phyloP scores from a whole-genome alignment of 2,113 vertebrate genomes.

The Tragelaphus strepsiceros region DNA sequence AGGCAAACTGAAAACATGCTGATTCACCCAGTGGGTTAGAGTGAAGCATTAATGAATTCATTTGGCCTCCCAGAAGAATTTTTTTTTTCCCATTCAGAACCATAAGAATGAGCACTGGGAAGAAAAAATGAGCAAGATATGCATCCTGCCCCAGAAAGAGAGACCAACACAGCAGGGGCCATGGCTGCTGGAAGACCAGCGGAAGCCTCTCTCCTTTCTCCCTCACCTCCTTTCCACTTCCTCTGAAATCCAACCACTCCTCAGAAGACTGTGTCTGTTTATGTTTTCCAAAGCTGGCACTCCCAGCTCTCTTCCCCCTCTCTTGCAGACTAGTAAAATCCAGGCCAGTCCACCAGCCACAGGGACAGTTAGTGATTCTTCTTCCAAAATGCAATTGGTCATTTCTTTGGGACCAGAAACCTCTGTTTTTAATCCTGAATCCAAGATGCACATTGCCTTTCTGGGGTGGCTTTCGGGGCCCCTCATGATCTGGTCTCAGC shows the following conservation, averaged over 20 bases:
- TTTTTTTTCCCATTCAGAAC: not conserved
- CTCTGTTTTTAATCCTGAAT: not conserved
- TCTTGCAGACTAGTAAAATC: not conserved
- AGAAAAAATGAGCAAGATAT: not conserved
- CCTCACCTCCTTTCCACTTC: not conserved
- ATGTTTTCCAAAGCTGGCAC: not conserved
- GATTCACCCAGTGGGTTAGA: not conserved
- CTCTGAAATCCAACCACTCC: not conserved
- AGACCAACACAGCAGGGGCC: not conserved
- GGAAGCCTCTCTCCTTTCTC: not conserved
- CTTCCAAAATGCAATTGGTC: not conserved
- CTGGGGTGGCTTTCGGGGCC: not conserved
- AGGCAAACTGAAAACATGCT: not conserved
- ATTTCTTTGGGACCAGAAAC: not conserved
- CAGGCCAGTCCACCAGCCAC: not conserved
- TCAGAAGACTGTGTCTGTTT: not conserved
- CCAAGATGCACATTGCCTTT: not conserved
- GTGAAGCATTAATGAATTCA: not conserved
- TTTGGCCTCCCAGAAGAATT: not conserved
- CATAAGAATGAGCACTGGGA: not conserved
- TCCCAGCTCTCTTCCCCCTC: not conserved
- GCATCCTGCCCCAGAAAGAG: not conserved
- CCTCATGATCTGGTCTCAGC: not conserved
- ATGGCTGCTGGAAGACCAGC: not conserved
- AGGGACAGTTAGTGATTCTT: not conserved